Conservation (phyloP, 1,140 invertebrate species). For the Hestina assimilis region DNA sequence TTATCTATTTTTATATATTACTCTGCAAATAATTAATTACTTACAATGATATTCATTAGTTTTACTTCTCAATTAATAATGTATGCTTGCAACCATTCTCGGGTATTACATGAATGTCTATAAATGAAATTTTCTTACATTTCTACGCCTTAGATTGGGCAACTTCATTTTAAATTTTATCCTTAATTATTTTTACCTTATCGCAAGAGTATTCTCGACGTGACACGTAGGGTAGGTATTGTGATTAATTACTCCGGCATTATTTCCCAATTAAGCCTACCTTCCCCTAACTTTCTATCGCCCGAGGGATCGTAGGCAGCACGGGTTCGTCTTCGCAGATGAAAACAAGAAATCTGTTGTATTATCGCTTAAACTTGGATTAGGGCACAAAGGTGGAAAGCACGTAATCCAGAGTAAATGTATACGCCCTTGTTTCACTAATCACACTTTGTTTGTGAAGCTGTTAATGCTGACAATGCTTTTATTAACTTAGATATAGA, state of each 20-base stretch:
- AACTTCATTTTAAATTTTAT: no score
- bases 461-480: conserved; percentile 22
- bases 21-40: no score
- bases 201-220: background rate
- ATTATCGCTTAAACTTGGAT: conserved; percentile 37
- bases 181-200: conserved; percentile 1
- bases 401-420: conserved; percentile 29
- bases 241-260: conserved; percentile 73
- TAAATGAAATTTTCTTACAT: no score
- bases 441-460: conserved; percentile 15
- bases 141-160: no score
- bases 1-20: no score
- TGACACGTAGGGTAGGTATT: conserved; percentile 33
- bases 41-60: no score
- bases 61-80: no score
- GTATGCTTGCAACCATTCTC: no score
- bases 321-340: conserved; percentile 25
- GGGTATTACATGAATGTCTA: no score
- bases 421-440: conserved; percentile 20
- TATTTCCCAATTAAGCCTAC: conserved; percentile 74
- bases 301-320: conserved; percentile 33
- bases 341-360: conserved; percentile 34
- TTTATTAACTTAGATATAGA: no score
- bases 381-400: conserved; percentile 34
- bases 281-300: conserved; percentile 46